phyloP scores from a whole-genome alignment of 2,888 invertebrate species.

The Sphecodes monilicornis region DNA sequence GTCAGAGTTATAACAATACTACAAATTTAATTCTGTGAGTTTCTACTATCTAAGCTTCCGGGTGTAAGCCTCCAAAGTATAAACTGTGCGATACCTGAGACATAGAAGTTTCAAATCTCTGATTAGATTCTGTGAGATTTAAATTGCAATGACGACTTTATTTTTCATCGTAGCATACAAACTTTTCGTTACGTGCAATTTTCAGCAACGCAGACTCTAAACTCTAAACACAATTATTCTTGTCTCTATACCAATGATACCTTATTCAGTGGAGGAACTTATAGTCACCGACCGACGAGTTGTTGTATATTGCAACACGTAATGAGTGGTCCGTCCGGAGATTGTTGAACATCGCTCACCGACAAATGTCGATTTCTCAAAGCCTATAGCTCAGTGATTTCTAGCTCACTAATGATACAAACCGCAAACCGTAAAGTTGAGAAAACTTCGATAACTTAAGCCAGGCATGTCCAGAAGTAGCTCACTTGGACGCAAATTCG shows the following conservation, averaged over 20 bases:
- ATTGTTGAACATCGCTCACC: conserved; percentile 55
- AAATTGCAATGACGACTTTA: conserved; percentile 5
- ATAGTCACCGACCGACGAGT: conserved; percentile 43
- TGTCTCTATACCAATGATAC: conserved; percentile 21
- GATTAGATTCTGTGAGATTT: not conserved
- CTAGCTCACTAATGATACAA: conserved; percentile 27
- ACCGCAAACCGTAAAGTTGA: not conserved
- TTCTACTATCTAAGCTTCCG: no score
- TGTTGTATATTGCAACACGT: conserved; percentile 65
- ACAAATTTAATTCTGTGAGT: no score
- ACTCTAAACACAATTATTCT: conserved; percentile 20
- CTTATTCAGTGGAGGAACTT: conserved; percentile 24
- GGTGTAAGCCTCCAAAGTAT: no score
- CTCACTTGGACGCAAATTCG: no score
- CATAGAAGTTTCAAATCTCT: not conserved
- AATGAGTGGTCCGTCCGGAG: conserved; percentile 49
- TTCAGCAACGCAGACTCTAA: conserved; percentile 1
- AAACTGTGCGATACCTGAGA: no score
- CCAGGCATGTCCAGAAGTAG: no score
- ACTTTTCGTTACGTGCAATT: conserved; percentile 54
- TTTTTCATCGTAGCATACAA: not conserved
- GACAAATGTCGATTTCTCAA: conserved; percentile 43
- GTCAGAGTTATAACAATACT: no score
- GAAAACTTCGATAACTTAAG: not conserved
- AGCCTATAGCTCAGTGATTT: conserved; percentile 32